A percentile compares a stretch with the other conserved stretches of the same genome.
These are phyloP conservation scores for Chlorops oryzae DNA, from an alignment of 1,140 invertebrate species.

Conservation along the genomic window DNA sequence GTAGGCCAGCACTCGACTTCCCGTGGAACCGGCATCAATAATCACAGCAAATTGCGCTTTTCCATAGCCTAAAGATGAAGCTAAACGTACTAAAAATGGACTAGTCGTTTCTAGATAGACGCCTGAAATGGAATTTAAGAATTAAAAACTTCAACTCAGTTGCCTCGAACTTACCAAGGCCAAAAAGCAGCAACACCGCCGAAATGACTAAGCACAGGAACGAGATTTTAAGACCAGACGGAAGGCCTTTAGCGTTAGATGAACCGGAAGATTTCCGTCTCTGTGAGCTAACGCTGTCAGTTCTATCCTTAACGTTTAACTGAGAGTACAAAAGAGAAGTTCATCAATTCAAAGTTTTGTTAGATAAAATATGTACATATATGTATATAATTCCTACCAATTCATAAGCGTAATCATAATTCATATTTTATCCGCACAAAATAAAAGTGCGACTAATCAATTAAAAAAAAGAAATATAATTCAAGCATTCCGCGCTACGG, in stretches of 20 bases:
- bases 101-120: conserved; percentile 43
- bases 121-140: conserved; percentile 18
- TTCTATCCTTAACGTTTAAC: conserved; percentile 12
- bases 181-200: conserved; percentile 34
- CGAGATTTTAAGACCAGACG: conserved; percentile 38
- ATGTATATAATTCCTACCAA: neutral
- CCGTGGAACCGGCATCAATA: conserved; percentile 94
- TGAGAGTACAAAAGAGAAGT: no score
- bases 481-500: no score
- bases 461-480: no score
- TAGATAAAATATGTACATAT: conserved; percentile 1
- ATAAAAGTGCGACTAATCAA: no score
- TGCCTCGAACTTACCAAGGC: conserved; percentile 35
- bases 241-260: conserved; percentile 16
- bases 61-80: conserved; percentile 61
- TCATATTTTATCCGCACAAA: conserved; percentile 4
- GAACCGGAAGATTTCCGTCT: conserved; percentile 7
- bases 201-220: conserved; percentile 43
- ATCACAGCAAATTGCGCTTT: conserved; percentile 82
- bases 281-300: neutral
- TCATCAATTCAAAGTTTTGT: no score
- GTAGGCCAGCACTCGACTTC: conserved; percentile 84
- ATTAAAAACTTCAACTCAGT: neutral
- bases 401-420: conserved; percentile 9
- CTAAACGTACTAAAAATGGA: conserved; percentile 56